Evolutionary conservation across 2,888 invertebrate species (phyloP).

Genomic region (Nomada ferruginata): DNA sequence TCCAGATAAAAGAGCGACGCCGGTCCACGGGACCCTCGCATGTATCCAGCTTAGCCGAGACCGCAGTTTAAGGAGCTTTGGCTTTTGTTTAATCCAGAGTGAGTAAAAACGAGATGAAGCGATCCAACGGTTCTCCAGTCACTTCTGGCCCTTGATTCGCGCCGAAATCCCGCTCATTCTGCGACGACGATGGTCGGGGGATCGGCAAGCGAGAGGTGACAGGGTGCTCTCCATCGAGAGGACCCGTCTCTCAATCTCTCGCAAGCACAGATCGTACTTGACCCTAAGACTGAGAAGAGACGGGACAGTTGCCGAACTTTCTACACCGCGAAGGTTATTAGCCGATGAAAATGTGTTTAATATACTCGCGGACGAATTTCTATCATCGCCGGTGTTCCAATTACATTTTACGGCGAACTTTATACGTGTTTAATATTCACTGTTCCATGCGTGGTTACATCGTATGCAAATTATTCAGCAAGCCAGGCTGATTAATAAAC

Average conservation of each 20-base stretch:
- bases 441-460: background rate
- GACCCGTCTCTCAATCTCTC: background rate
- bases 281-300: no score
- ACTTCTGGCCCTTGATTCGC: constrained; percentile 68
- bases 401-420: background rate
- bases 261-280: no score
- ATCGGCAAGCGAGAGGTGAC: constrained; percentile 56
- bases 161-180: constrained; percentile 66
- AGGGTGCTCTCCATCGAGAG: constrained; percentile 14
- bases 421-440: background rate
- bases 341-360: no score
- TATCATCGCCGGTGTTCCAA: background rate
- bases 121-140: constrained; percentile 63
- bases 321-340: no score
- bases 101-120: constrained; percentile 78
- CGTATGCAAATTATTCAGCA: background rate
- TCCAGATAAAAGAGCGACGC: constrained; percentile 81
- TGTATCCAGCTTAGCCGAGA: constrained; percentile 83
- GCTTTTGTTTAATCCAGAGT: constrained; percentile 82
- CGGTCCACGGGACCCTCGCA: constrained; percentile 77
- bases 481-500: constrained; percentile 11
- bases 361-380: no score
- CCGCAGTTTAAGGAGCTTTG: constrained; percentile 84
- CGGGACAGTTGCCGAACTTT: no score
- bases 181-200: constrained; percentile 41